Conservation (phyloP, 2,888 invertebrate species). For the Dromius quadrimaculatus region DNA sequence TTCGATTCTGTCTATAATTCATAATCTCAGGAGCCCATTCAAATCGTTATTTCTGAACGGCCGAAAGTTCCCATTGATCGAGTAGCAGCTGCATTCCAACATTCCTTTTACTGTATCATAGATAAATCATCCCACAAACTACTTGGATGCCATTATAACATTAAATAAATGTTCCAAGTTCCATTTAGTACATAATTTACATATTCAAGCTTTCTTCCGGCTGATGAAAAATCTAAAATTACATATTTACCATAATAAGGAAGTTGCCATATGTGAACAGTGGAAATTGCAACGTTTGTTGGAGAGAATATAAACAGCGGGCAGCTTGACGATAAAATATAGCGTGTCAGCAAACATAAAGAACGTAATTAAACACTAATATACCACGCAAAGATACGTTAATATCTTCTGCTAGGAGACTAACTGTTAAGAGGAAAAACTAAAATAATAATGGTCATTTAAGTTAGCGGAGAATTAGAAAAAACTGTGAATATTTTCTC, state of each 20-base stretch:
- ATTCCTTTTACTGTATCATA: too few relatives aligned
- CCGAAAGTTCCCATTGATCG: too few relatives aligned
- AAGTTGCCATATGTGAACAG: conserved; percentile 29
- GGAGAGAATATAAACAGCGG: conserved; percentile 12
- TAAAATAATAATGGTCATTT: conserved; percentile 9
- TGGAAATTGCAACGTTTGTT: not conserved
- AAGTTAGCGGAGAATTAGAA: too few relatives aligned
- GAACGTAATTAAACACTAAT: conserved; percentile 47
- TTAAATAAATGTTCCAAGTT: conserved; percentile 22
- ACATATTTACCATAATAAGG: conserved; percentile 41
- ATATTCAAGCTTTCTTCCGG: conserved; percentile 31
- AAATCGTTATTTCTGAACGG: too few relatives aligned
- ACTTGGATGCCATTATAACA: not conserved
- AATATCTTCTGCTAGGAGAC: conserved; percentile 1
- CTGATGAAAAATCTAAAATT: conserved; percentile 26
- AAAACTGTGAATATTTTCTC: too few relatives aligned
- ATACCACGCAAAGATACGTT: conserved; percentile 41
- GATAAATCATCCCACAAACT: not conserved
- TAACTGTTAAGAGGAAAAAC: conserved; percentile 10
- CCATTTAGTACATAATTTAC: conserved; percentile 14
- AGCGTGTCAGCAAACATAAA: conserved; percentile 38
- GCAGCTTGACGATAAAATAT: conserved; percentile 27
- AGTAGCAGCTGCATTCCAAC: too few relatives aligned
- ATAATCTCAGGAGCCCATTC: too few relatives aligned
- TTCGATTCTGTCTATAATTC: too few relatives aligned